These are phyloP conservation scores for Eubucco bourcierii DNA, from an alignment of 2,113 vertebrate species.

Conservation along the genomic window DNA sequence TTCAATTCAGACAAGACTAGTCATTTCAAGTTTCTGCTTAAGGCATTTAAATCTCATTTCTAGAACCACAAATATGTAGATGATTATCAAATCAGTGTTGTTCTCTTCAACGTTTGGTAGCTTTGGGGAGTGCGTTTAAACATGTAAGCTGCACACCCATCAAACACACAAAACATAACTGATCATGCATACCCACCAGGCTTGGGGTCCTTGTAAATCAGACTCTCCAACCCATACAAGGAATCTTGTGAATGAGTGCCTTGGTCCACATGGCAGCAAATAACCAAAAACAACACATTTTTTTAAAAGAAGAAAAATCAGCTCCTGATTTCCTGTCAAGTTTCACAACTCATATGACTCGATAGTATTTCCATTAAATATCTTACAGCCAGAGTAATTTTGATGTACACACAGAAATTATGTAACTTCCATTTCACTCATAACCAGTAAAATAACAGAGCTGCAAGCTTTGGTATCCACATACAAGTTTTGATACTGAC, in stretches of 20 bases:
- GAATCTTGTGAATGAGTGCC: conserved; percentile 83
- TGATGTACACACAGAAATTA: neutral
- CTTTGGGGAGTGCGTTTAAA: neutral
- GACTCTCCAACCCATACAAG: conserved; percentile 88
- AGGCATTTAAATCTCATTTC: neutral
- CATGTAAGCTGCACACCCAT: neutral
- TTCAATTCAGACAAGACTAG: neutral
- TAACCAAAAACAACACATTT: conserved; percentile 28
- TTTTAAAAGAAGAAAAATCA: conserved; percentile 15
- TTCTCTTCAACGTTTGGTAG: neutral
- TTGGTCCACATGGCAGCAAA: conserved; percentile 75
- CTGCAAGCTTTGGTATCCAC: neutral
- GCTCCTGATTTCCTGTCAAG: neutral
- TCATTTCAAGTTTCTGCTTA: neutral
- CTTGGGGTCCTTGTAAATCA: conserved; percentile 87
- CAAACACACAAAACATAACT: neutral
- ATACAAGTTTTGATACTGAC: neutral
- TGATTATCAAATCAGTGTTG: neutral
- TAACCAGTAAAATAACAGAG: neutral
- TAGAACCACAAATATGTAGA: neutral
- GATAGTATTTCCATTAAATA: neutral
- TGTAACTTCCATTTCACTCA: neutral
- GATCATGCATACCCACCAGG: conserved; percentile 85
- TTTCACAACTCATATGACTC: neutral
- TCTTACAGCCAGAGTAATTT: neutral